Base-by-base conservation (phyloP, 2,113 vertebrate species). In the Danionella cerebrum region DNA sequence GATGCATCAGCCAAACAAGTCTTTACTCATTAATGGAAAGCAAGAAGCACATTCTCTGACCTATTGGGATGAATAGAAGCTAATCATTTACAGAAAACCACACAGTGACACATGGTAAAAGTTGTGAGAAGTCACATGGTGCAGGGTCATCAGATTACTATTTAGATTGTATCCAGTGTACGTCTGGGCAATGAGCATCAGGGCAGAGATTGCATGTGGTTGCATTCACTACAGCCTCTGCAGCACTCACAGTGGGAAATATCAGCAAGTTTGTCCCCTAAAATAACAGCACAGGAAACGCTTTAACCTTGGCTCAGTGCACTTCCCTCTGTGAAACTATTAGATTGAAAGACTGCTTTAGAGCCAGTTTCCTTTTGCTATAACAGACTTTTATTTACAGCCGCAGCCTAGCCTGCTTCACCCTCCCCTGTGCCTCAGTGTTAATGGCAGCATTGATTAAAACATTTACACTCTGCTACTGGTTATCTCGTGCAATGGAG, bases 381-480 rank as follows among this genome's bases (percentile, higher is more conserved):
- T 67, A 39, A 67, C 58, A 16, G 21, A 47, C 52, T 13, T 31
- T 60, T 63, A 27, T 62, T 64, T 64, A 64, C 60, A 33, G 36
- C 51, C 67, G 55, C 52, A 12, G 33, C 57, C 38, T 36, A 45
- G 67, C 44, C 42, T 25, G 7, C n/a, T 52, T 53, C 51, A 53
- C 9, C 27, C 45, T 67, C 42, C 38, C 35, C 39, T n/a, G 39
- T 55, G 51, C 52, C 53, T 24, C 12, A 51, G 16, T 42, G 13
- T 55, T 67, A 67, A 55, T 55, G 44, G 27, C 52, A 44, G 25
- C 51, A 67, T 67, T 55, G 50, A 67, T 67, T 55, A 55, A 42
- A 67, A 27, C 60, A 64, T 64, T 64, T 48, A 44, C 39, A 67
- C 11, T 64, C 27, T 21, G 18, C 48, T 41, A 44, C 10, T 36